phyloP scores from a whole-genome alignment of 2,888 invertebrate genomes.

The Temnothorax rugatulus region DNA sequence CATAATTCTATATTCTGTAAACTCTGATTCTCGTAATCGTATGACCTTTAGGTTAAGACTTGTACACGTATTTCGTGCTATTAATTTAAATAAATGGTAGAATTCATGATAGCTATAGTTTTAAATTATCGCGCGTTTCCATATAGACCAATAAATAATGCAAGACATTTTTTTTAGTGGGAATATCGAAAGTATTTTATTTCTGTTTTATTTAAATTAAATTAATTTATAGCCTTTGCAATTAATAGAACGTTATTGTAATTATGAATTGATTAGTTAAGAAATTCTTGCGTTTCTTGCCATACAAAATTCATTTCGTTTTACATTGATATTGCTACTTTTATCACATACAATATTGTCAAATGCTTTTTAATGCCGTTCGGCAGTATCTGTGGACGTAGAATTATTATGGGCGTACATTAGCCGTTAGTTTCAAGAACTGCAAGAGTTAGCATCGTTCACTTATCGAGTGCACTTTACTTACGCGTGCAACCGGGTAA shows the following conservation, averaged over 20 bases:
- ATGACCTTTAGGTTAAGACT: not conserved
- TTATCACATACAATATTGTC: not conserved
- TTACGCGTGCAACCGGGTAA: not conserved
- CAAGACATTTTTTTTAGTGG: not conserved
- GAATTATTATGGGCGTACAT: not conserved
- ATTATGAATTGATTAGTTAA: not conserved
- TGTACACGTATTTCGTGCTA: not conserved
- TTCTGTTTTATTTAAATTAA: not conserved
- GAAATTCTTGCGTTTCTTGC: not conserved
- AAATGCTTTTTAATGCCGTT: not conserved
- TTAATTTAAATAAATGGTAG: not conserved
- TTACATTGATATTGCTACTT: not conserved
- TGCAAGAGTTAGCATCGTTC: constrained; percentile 11
- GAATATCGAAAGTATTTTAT: constrained; percentile 5
- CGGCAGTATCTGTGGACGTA: not conserved
- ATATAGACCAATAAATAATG: constrained; percentile 13
- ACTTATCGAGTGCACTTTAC: constrained; percentile 30
- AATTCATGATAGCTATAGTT: not conserved
- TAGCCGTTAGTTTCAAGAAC: constrained; percentile 6
- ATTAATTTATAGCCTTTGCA: not conserved
- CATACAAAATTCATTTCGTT: not conserved
- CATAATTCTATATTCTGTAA: constrained; percentile 9
- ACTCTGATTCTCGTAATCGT: not conserved
- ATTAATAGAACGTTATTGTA: not conserved
- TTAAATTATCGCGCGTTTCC: not conserved